Evolutionary conservation across 2,113 vertebrate genomes (phyloP).

Genomic region (Gila orcuttii): DNA sequence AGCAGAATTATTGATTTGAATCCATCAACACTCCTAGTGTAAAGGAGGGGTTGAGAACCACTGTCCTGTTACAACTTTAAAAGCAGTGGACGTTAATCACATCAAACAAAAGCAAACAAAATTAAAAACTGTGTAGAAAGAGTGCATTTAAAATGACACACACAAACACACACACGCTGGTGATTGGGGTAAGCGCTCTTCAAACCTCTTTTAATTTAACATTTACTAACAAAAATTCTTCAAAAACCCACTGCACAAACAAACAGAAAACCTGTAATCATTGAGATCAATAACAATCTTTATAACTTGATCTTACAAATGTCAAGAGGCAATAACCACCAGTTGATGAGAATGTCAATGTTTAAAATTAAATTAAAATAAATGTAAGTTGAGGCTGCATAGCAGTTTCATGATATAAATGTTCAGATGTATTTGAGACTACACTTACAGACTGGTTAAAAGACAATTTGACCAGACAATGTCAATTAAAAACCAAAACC

Average conservation of each 20-base stretch:
- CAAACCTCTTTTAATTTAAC: background rate
- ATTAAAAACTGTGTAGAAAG: conserved; percentile 33
- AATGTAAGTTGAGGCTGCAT: conserved; percentile 75
- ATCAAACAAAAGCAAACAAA: conserved; percentile 36
- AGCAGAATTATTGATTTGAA: background rate
- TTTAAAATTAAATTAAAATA: background rate
- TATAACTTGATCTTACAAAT: conserved; percentile 19
- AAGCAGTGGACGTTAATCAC: conserved; percentile 50
- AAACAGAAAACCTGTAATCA: background rate
- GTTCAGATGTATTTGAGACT: conserved; percentile 60
- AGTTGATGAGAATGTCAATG: conserved; percentile 10
- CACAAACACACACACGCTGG: conserved; percentile 31
- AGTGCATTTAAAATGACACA: conserved; percentile 23
- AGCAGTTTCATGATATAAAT: conserved; percentile 76
- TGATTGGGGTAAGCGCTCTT: conserved; percentile 43
- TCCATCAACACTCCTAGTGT: background rate
- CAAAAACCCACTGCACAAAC: background rate
- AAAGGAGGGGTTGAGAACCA: background rate
- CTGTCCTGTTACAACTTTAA: conserved; percentile 66
- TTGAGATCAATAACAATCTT: background rate
- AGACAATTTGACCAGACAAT: conserved; percentile 45
- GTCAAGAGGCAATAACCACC: conserved; percentile 34
- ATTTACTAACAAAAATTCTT: background rate
- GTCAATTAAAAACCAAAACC: background rate
- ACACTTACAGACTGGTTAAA: conserved; percentile 49